Conservation (phyloP, 1,140 invertebrate species). For the Hestina assimilis region DNA sequence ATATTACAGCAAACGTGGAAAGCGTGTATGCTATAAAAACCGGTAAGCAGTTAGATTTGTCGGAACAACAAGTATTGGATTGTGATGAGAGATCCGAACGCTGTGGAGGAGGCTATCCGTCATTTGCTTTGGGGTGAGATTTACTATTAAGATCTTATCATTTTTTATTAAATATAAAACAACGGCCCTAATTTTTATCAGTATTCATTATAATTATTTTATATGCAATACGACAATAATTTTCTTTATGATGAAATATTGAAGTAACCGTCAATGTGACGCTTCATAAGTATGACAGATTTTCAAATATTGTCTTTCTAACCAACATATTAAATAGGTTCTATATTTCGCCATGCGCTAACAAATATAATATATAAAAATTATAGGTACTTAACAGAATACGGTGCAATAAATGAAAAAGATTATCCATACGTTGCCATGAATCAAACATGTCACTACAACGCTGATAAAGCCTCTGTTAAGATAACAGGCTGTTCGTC, state of each 20-base stretch:
- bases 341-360: too few relatives aligned
- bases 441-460: not conserved
- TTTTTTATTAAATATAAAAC: too few relatives aligned
- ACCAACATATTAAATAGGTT: too few relatives aligned
- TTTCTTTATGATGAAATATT: too few relatives aligned
- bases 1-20: conserved; percentile 21
- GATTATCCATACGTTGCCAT: conserved; percentile 9
- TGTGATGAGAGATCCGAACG: not conserved
- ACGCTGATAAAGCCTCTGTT: conserved; percentile 3
- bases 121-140: conserved; percentile 2
- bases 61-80: conserved; percentile 24
- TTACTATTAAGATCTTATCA: too few relatives aligned
- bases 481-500: not conserved
- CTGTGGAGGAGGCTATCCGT: not conserved
- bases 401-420: conserved; percentile 10
- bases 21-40: conserved; percentile 20
- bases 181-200: too few relatives aligned
- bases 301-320: not conserved
- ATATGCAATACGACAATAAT: too few relatives aligned
- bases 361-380: not conserved
- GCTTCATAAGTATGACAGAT: not conserved
- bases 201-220: too few relatives aligned
- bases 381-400: conserved; percentile 8
- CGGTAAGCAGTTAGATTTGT: conserved; percentile 4
- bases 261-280: too few relatives aligned